Evolutionary conservation across 2,888 invertebrate genomes (phyloP), one percentile per base, ranked within the genome.

Genomic region (Hydrotaea cyrtoneurina): DNA sequence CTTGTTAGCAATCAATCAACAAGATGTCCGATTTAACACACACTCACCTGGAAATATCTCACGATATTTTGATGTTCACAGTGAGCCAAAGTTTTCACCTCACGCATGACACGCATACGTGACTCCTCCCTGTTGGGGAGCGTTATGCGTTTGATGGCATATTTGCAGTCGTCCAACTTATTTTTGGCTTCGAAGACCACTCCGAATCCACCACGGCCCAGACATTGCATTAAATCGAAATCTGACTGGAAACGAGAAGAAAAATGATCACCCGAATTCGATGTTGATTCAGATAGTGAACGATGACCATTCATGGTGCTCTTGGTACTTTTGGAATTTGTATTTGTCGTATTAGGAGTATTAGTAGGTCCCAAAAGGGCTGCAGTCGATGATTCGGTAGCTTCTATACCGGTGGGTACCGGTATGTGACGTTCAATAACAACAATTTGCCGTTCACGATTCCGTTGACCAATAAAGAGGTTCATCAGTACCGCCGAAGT

Each of bases 21-120:
- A 13, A 10, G 13, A 57, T 55, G 39, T 10, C 1, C 4, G 15
- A 57, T 39, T 78, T 39, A 4, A 31, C 39, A 31, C 39, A 39
- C 7, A 88, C 90, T 88, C 73, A 91, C 90, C 82, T 91, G 91
- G 82, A 92, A 91, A 93, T 98, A 99, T 0, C 99, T 94, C 74
- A 99, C 99, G 87, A 99, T 99, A 91, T 98, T 96, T 62, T 95
- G 95, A 93, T 99, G 99, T 86, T 99, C 98, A 79, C 99, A 93
- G 92, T 97, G 97, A 0, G 99, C 99, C 55, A 99, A 93, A 0
- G 98, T 98, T 86, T 97, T 96, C 0, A 99, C 99, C 93, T 99
- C 99, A 55, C 99, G 95, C 93, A 98, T 94, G 0, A 99, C 98
- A 17, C 97, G 95, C 85, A 98, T 96, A 75, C 96, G 94, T 2